phyloP scores from a whole-genome alignment of 2,888 invertebrate genomes.

The Caenorhabditis zanzibari region DNA sequence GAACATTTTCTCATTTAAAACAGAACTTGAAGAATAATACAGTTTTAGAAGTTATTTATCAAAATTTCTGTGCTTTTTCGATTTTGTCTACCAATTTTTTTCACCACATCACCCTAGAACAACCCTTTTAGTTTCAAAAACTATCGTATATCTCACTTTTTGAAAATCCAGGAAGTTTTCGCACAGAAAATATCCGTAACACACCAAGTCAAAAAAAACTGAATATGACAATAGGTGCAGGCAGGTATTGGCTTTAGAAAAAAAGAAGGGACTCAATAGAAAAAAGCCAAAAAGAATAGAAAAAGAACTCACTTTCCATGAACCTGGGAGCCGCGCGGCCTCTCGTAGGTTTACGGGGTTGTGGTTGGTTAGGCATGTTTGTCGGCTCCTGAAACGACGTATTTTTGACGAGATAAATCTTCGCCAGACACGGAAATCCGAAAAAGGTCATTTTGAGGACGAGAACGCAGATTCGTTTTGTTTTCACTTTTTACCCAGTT shows the following conservation, averaged over 20 bases:
- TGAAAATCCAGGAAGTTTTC: background rate
- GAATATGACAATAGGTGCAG: slow-evolving; percentile 33
- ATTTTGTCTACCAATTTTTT: too few species aligned
- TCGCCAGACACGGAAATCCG: slow-evolving; percentile 52
- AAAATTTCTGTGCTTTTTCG: too few species aligned
- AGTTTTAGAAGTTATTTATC: too few species aligned
- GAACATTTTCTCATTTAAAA: too few species aligned
- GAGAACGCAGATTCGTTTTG: background rate
- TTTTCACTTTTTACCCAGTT: background rate
- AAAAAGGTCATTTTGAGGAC: slow-evolving; percentile 51
- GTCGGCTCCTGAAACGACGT: slow-evolving; percentile 43
- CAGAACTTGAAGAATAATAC: too few species aligned
- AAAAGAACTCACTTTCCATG: slow-evolving; percentile 58
- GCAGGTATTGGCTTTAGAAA: slow-evolving; percentile 21
- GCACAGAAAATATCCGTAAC: background rate
- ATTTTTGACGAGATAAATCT: slow-evolving; percentile 58
- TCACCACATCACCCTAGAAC: too few species aligned
- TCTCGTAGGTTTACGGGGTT: slow-evolving; percentile 63
- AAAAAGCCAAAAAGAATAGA: slow-evolving; percentile 17
- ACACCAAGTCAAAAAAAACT: slow-evolving; percentile 17
- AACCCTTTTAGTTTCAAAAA: background rate
- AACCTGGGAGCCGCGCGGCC: slow-evolving; percentile 64
- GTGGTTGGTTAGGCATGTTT: slow-evolving; percentile 61
- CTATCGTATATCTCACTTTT: background rate
- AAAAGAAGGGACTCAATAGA: slow-evolving; percentile 35